phyloP scores from a whole-genome alignment of 2,888 invertebrate species.

The Netelia inedita region DNA sequence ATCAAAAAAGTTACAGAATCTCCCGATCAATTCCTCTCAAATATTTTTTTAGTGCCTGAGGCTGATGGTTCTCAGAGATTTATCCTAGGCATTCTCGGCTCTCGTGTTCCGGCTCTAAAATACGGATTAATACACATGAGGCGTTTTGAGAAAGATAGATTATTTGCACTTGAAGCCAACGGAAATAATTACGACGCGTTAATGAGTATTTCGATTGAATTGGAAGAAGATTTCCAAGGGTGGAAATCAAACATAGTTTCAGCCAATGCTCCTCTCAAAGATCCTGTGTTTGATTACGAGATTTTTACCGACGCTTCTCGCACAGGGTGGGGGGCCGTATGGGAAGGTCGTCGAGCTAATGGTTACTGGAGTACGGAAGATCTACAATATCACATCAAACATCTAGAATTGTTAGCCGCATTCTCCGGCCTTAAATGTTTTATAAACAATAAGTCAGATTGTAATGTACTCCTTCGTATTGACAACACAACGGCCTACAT shows the following conservation, averaged over 20 bases:
- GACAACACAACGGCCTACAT: conserved; percentile 57
- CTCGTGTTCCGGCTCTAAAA: conserved; percentile 41
- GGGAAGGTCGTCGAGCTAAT: conserved; percentile 22
- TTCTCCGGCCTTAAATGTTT: conserved; percentile 54
- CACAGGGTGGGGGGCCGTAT: conserved; percentile 62
- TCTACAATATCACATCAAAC: conserved; percentile 54
- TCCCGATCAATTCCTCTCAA: too few relatives aligned
- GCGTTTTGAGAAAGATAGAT: conserved; percentile 40
- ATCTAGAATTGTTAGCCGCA: conserved; percentile 52
- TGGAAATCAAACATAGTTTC: conserved; percentile 25
- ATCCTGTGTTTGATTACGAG: too few relatives aligned
- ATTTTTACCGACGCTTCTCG: conserved; percentile 66
- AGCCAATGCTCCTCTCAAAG: conserved; percentile 42
- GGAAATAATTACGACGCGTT: conserved; percentile 43
- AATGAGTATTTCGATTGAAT: too few relatives aligned
- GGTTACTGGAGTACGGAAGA: conserved; percentile 61
- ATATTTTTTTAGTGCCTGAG: neutral
- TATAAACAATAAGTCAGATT: neutral
- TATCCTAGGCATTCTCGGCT: too few relatives aligned
- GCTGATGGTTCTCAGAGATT: too few relatives aligned
- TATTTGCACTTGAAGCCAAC: conserved; percentile 27
- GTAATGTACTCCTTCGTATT: conserved; percentile 42
- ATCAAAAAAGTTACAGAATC: too few relatives aligned
- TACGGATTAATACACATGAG: conserved; percentile 44
- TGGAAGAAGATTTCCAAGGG: conserved; percentile 39